phyloP scores from a whole-genome alignment of 1,140 invertebrate genomes.

The Macrotrachela quadricornifera region DNA sequence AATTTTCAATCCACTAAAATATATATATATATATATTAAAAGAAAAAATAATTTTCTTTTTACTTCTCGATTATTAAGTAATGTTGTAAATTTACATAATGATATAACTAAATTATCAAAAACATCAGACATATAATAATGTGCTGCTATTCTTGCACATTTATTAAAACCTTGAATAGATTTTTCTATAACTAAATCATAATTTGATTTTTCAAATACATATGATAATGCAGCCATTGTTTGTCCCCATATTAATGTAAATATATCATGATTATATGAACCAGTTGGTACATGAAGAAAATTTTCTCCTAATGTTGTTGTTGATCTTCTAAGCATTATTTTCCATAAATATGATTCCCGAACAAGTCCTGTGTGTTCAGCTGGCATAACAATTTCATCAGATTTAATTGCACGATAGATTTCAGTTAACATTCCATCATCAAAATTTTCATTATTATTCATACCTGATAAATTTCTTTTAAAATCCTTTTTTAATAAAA shows the following conservation, averaged over 20 bases:
- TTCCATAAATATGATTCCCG: conserved; percentile 96
- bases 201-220: conserved; percentile 72
- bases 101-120: conserved; percentile 80
- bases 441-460: conserved; percentile 78
- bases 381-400: conserved; percentile 97
- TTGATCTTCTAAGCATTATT: conserved; percentile 19
- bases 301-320: conserved; percentile 43
- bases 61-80: conserved; percentile 28
- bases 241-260: conserved; percentile 59
- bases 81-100: conserved; percentile 61
- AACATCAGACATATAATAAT: conserved; percentile 64
- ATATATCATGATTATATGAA: conserved; percentile 62
- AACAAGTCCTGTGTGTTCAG: conserved; percentile 77
- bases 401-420: conserved; percentile 82
- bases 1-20: conserved; percentile 26
- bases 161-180: conserved; percentile 49
- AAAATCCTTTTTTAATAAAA: not conserved
- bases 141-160: conserved; percentile 68
- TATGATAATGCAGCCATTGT: conserved; percentile 74
- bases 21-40: not conserved
- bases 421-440: conserved; percentile 72
- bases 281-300: conserved; percentile 49
- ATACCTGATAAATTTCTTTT: conserved; percentile 36
- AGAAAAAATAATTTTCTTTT: not conserved
- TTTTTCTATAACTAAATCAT: conserved; percentile 46